Base-by-base conservation (phyloP, 2,113 vertebrate species). In the Ceyx margarethae region DNA sequence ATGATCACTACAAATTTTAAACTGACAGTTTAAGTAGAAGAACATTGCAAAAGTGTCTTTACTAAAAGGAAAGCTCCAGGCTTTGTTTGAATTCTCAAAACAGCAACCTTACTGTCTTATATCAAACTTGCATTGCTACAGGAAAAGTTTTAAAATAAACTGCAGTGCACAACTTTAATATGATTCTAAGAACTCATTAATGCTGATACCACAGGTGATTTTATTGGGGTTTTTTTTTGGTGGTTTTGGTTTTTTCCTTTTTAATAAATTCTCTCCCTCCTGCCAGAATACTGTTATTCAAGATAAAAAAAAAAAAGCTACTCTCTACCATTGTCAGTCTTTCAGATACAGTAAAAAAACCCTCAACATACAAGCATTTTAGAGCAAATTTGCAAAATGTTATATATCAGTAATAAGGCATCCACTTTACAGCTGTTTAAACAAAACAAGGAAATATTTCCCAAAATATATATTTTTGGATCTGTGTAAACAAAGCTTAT, bases 401-500 rank as follows among this genome's bases (percentile, higher is more conserved):
- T 89, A 84, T 50, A 91, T 37, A 83, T 76, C 84, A 82, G 72
- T 88, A 94, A 96, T 92, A 97, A 97, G 92, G 94, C 93, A 97
- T 94, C 74, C 48, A 89, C 57, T 89, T 96, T 93, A 95, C 81
- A 97, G 43, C 31, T 93, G 85, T 54, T 94, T 61, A 81, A 95
- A 94, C 60, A 89, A 92, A 93, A 95, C 91, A 93, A 84, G n/a
- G 89, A 92, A 93, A 54, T 85, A 93, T 37, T 79, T 94, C 79
- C 91, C 93, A 91, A 96, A 82, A 97, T 94, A 96, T 48, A 66
- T 94, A 95, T 91, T 94, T 50, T 78, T 95, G 66, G 92, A 96
- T 94, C 92, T 81, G 95, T 97, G 97, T 98, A 98, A 98, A 98
- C 97, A 97, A 97, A 95, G 89, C 68, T 95, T 95, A 54, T 73